phyloP scores from a whole-genome alignment of 2,888 invertebrate genomes.

The Cheilosia pagana region DNA sequence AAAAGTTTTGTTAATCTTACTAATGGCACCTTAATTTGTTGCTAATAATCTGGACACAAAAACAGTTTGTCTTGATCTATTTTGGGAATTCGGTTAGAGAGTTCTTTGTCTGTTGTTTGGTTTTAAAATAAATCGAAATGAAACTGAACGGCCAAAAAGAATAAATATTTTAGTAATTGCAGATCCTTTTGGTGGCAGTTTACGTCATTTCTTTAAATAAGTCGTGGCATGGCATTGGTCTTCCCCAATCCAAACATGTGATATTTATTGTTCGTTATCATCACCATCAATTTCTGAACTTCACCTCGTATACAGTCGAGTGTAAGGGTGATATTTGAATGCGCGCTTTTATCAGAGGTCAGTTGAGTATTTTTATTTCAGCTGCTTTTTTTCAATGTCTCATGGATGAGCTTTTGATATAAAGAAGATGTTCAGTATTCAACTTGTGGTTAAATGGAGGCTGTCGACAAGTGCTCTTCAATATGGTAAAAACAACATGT shows the following conservation, averaged over 20 bases:
- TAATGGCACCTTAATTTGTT: constrained; percentile 41
- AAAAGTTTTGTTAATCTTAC: constrained; percentile 1
- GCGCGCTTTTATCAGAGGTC: background rate
- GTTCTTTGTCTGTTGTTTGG: background rate
- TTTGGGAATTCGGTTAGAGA: background rate
- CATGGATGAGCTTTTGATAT: background rate
- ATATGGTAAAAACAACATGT: too few relatives aligned
- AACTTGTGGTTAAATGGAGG: too few relatives aligned
- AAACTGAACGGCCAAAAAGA: background rate
- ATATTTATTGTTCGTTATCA: constrained; percentile 62
- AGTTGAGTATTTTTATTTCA: background rate
- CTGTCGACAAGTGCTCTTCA: too few relatives aligned
- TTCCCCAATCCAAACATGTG: constrained; percentile 46
- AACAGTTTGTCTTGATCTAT: constrained; percentile 14
- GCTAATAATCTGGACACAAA: constrained; percentile 11
- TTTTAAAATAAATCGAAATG: constrained; percentile 24
- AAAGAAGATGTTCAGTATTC: background rate
- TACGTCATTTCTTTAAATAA: constrained; percentile 64
- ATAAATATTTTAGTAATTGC: constrained; percentile 17
- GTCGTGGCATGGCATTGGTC: constrained; percentile 55
- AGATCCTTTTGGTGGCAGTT: constrained; percentile 29
- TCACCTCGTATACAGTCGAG: background rate
- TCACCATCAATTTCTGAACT: constrained; percentile 47
- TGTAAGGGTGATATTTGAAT: background rate
- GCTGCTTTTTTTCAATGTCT: background rate